phyloP scores from a whole-genome alignment of 1,140 invertebrate genomes.

The Neomicropteryx cornuta region DNA sequence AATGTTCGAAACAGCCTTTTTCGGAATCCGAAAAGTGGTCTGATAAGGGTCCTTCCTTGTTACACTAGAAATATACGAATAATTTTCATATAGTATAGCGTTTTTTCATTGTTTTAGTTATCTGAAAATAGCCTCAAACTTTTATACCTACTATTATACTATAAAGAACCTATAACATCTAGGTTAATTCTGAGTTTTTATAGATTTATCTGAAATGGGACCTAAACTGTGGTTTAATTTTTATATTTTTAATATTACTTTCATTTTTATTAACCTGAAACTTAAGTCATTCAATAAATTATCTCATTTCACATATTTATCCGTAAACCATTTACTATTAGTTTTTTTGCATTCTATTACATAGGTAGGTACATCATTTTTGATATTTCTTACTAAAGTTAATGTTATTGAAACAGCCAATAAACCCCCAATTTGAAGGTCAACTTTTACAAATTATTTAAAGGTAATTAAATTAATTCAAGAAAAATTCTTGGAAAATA shows the following conservation, averaged over 20 bases:
- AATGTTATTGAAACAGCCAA: not conserved
- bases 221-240: too few relatives aligned
- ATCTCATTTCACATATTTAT: not conserved
- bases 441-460: not conserved
- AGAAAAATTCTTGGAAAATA: not conserved
- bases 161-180: too few relatives aligned
- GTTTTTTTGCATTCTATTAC: not conserved
- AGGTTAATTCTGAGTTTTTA: too few relatives aligned
- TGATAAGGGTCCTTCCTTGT: constrained; percentile 29
- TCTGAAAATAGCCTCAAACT: too few relatives aligned
- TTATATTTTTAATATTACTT: too few relatives aligned
- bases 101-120: not conserved
- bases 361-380: not conserved
- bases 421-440: not conserved
- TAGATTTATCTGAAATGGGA: too few relatives aligned
- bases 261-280: too few relatives aligned
- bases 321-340: not conserved
- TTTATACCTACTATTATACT: too few relatives aligned
- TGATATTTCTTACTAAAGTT: not conserved
- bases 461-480: not conserved
- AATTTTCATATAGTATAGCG: not conserved
- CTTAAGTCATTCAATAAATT: too few relatives aligned
- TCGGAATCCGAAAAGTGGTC: constrained; percentile 39
- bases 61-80: constrained; percentile 23
- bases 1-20: constrained; percentile 64